Conservation (phyloP, 2,797 vertebrate genomes). For the Myotis pilosus region DNA sequence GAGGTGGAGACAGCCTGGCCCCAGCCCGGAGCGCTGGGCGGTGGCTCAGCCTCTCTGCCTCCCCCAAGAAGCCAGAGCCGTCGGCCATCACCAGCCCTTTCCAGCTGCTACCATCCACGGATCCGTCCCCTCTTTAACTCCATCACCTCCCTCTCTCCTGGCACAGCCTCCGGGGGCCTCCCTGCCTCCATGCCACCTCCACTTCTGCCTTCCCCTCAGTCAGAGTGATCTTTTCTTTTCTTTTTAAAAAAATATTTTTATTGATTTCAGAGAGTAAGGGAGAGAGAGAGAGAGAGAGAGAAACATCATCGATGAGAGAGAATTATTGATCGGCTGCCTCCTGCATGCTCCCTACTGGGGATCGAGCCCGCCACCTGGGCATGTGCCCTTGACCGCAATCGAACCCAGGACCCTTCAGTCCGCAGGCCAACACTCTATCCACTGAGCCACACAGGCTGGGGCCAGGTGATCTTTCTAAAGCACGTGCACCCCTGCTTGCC, state of each 20-base stretch:
- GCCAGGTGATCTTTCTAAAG: neutral
- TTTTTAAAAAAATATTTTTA: too few relatives aligned
- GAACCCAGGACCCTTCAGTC: too few relatives aligned
- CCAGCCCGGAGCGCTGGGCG: rapidly evolving
- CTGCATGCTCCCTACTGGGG: too few relatives aligned
- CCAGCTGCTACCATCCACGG: too few relatives aligned
- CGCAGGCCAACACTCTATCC: too few relatives aligned
- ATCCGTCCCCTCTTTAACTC: neutral
- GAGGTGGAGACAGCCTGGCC: neutral
- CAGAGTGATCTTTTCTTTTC: neutral
- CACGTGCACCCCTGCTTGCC: rapidly evolving
- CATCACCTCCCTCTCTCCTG: neutral
- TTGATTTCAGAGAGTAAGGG: too few relatives aligned
- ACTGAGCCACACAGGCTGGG: too few relatives aligned
- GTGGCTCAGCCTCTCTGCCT: neutral
- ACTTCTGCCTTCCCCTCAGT: rapidly evolving
- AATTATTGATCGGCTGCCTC: too few relatives aligned
- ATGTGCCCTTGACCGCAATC: too few relatives aligned
- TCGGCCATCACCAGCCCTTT: rapidly evolving
- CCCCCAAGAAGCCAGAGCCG: neutral
- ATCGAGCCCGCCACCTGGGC: too few relatives aligned
- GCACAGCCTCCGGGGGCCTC: neutral
- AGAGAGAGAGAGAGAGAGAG: too few relatives aligned
- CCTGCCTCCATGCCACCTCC: neutral
- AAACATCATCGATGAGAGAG: too few relatives aligned